Evolutionary conservation across 2,888 invertebrate species (phyloP).

Genomic region (Myopa tessellatipennis): DNA sequence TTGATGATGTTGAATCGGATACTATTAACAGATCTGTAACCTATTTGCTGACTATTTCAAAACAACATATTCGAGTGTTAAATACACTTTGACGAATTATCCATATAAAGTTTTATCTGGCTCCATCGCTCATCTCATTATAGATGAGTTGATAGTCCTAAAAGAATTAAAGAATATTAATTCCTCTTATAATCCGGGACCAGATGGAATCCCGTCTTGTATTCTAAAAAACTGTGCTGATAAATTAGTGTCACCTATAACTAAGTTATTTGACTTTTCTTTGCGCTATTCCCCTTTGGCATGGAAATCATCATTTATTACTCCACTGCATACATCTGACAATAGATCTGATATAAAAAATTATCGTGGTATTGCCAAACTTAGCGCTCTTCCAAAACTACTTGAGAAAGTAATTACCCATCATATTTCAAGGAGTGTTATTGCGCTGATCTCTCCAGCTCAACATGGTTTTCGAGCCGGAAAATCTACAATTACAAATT

Average conservation of each 20-base stretch:
- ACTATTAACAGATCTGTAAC: too few relatives aligned
- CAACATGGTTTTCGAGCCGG: not conserved
- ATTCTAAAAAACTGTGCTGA: not conserved
- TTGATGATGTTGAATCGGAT: too few relatives aligned
- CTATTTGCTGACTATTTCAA: too few relatives aligned
- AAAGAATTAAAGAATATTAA: too few relatives aligned
- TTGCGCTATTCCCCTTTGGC: not conserved
- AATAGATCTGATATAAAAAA: not conserved
- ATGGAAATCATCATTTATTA: too few relatives aligned
- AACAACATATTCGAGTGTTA: not conserved
- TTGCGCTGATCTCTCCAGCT: not conserved
- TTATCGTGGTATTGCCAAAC: not conserved
- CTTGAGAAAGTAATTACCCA: not conserved
- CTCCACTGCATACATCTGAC: not conserved
- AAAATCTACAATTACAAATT: not conserved
- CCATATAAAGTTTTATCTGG: too few relatives aligned
- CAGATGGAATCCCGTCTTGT: too few relatives aligned
- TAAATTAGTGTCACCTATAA: not conserved
- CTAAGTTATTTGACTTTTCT: not conserved
- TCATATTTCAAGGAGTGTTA: not conserved
- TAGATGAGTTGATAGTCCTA: too few relatives aligned
- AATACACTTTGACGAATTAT: not conserved
- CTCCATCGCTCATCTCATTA: too few relatives aligned
- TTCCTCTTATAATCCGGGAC: too few relatives aligned
- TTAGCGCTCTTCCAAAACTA: not conserved